A percentile compares a stretch with the other conserved stretches of the same genome.
Conservation (phyloP, 2,113 vertebrate genomes). For the Oncorhynchus masou region DNA sequence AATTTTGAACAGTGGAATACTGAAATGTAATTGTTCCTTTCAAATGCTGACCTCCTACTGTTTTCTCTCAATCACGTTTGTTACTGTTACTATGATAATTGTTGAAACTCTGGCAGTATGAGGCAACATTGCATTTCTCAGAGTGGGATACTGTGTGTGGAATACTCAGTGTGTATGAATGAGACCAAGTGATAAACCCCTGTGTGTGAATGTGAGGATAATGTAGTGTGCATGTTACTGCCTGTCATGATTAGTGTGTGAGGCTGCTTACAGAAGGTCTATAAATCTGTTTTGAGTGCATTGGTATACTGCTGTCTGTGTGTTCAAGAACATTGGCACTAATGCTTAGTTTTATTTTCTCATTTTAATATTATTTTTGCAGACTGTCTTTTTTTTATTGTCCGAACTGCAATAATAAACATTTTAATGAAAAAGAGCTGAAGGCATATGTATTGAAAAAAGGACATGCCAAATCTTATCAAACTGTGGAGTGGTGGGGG, state of each 20-base stretch:
- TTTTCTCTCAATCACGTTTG: conserved; percentile 72
- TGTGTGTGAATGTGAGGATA: too few species aligned
- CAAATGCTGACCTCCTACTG: conserved; percentile 78
- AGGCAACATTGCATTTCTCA: conserved; percentile 67
- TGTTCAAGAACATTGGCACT: conserved; percentile 94
- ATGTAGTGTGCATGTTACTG: conserved; percentile 62
- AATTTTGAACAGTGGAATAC: conserved; percentile 71
- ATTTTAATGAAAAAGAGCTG: conserved; percentile 72
- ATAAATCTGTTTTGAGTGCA: conserved; percentile 74
- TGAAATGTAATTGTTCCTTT: conserved; percentile 68
- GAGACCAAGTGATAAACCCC: neutral
- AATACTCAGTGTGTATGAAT: conserved; percentile 48
- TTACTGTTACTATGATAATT: conserved; percentile 74
- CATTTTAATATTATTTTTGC: conserved; percentile 68
- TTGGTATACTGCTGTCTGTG: conserved; percentile 76
- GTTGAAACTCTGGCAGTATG: conserved; percentile 72
- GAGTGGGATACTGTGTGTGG: conserved; percentile 54
- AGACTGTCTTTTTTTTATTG: conserved; percentile 77
- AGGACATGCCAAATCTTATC: conserved; percentile 79
- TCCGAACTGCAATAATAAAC: conserved; percentile 78
- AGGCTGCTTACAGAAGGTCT: conserved; percentile 75
- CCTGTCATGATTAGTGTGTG: conserved; percentile 62
- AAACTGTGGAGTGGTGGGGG: conserved; percentile 70
- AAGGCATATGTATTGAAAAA: conserved; percentile 71
- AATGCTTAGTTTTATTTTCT: conserved; percentile 78